Evolutionary conservation across 2,797 vertebrate genomes (phyloP).

Genomic region (Pseudochaenichthys georgianus): DNA sequence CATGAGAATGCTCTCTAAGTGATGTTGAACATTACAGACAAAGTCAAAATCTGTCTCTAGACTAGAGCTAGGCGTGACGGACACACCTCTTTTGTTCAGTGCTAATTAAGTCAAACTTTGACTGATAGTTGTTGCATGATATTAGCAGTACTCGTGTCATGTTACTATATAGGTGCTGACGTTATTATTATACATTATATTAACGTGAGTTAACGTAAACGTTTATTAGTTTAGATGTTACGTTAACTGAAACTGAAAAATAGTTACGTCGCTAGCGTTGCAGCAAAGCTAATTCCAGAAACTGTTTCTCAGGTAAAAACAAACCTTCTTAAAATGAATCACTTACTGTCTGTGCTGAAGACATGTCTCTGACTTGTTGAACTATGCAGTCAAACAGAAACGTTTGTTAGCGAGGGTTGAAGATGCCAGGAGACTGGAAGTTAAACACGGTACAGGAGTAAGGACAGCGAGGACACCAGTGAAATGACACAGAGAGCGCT

Average conservation of each 20-base stretch:
- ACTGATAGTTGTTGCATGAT: not conserved
- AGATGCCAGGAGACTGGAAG: constrained; percentile 18
- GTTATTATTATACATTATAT: not conserved
- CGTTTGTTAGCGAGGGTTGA: not conserved
- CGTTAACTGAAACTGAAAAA: not conserved
- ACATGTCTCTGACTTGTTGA: constrained; percentile 60
- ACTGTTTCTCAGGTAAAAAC: not conserved
- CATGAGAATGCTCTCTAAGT: not conserved
- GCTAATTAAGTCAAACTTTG: not conserved
- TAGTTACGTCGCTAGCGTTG: not conserved
- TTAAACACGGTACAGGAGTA: not conserved
- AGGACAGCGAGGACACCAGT: too few species aligned
- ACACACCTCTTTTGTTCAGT: constrained; percentile 24
- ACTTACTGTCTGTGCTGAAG: constrained; percentile 72
- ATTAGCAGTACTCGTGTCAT: accelerated
- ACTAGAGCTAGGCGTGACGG: not conserved
- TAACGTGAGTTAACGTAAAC: too few species aligned
- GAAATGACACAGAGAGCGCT: not conserved
- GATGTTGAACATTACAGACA: not conserved
- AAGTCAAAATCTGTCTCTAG: not conserved
- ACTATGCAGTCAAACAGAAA: not conserved
- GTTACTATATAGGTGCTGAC: too few species aligned
- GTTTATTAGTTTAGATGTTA: not conserved
- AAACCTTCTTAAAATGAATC: not conserved
- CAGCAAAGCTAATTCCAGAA: not conserved